Conservation (phyloP, 2,888 invertebrate genomes). For the Hyposoter didymator region DNA sequence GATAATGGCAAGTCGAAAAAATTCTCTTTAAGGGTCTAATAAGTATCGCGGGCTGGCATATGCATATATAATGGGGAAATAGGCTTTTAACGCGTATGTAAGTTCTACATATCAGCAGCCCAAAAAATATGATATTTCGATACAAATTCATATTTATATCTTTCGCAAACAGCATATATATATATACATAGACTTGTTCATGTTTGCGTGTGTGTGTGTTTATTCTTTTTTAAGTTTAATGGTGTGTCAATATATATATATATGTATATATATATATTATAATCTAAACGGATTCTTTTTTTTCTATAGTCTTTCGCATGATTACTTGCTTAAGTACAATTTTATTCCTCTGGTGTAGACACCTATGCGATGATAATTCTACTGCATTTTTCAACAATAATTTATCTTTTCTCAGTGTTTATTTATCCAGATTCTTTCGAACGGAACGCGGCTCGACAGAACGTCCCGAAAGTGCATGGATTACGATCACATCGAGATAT, state of each 20-base stretch:
- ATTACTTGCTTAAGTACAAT: constrained; percentile 80
- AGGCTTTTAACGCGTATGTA: constrained; percentile 54
- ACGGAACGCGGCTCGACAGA: constrained; percentile 10
- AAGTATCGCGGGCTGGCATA: constrained; percentile 49
- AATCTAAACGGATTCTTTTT: constrained; percentile 70
- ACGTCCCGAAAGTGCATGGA: constrained; percentile 49
- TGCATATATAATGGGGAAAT: constrained; percentile 60
- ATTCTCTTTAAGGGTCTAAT: constrained; percentile 36
- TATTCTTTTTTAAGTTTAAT: constrained; percentile 70
- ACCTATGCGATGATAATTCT: constrained; percentile 71
- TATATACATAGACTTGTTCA: constrained; percentile 75
- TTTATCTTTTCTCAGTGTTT: constrained; percentile 59
- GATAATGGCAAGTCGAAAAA: constrained; percentile 45
- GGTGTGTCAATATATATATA: constrained; percentile 68
- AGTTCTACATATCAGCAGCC: constrained; percentile 77
- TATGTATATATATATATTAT: constrained; percentile 70
- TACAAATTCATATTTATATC: constrained; percentile 71
- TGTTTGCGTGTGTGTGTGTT: constrained; percentile 73
- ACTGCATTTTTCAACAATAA: constrained; percentile 64
- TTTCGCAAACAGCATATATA: constrained; percentile 79
- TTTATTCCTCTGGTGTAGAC: constrained; percentile 72
- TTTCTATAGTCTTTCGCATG: constrained; percentile 66
- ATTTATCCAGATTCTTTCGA: constrained; percentile 35
- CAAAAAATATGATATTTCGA: constrained; percentile 79
- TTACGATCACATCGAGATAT: constrained; percentile 64